Base-by-base conservation (phyloP, 1,140 invertebrate species). In the Dreissena rostriformis region DNA sequence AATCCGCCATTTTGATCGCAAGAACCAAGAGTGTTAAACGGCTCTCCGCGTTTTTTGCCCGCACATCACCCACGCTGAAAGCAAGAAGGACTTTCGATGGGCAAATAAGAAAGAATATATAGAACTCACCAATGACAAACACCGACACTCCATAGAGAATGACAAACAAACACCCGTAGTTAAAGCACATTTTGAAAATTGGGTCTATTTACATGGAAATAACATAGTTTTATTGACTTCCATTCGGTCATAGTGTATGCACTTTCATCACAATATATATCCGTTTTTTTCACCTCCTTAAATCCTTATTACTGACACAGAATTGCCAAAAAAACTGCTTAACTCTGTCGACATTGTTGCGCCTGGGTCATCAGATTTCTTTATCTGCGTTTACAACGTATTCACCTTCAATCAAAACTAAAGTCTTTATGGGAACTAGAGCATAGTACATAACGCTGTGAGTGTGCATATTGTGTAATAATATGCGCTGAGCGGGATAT, bases 111-210 rank as follows among this genome's bases (percentile, higher is more conserved):
- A 39, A 39, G 39, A 39, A 39, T 39, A 39, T 39, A 39, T 39
- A 39, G 39, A 61, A 61, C 57, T 61, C 22, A 61, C 57, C 57
- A 61, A 61, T 24, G 17, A 24, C 17, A 24, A 61, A 61, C 17
- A 24, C 57, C 6, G 22, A n/a, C 17, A 61, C 57, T 61, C 57
- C 57, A 24, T n/a, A n/a, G 17, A 61, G 22, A 5, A 19, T 24
- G 22, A 61, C 57, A 61, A 61, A 61, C 57, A 61, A 24, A 61
- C 17, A 24, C 57, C 17, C 22, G 57, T 61, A n/a, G 22, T 61
- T 61, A 61, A n/a, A 61, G 17, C 57, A 61, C 57, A 61, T 61
- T 61, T 61, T 61, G 4, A 61, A n/a, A 61, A 61, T 61, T 61
- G 22, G 57, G 57, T 61, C 57, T 61, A 61, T 61, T n/a, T n/a